Conservation (phyloP, 2,113 vertebrate genomes). For the Regulus satrapa region DNA sequence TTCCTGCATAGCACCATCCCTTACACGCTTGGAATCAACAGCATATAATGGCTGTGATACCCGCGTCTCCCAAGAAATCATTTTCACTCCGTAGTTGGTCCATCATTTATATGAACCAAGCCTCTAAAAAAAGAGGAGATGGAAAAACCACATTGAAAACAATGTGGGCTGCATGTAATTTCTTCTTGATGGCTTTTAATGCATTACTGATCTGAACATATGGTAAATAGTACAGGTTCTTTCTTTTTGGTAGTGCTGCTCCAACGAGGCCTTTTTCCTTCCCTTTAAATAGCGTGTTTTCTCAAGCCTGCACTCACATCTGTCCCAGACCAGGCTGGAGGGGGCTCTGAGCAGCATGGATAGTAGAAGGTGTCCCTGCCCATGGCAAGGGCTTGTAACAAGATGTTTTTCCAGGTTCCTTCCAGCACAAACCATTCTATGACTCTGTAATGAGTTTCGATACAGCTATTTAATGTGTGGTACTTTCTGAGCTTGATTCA, state of each 20-base stretch:
- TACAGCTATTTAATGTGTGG: neutral
- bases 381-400: accelerated
- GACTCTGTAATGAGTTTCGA: neutral
- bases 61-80: neutral
- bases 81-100: conserved; percentile 34
- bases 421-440: neutral
- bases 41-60: neutral
- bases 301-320: neutral
- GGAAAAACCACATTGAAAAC: neutral
- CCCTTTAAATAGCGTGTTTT: neutral
- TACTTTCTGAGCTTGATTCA: neutral
- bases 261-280: neutral
- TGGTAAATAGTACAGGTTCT: neutral
- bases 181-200: conserved; percentile 38
- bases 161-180: neutral
- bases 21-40: neutral
- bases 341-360: neutral
- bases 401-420: neutral
- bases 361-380: neutral
- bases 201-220: conserved; percentile 14
- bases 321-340: neutral
- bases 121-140: neutral
- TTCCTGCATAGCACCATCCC: neutral
- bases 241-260: neutral
- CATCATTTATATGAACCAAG: conserved; percentile 40